Conservation (phyloP, 2,113 vertebrate species). For the Marmota flaviventris region DNA sequence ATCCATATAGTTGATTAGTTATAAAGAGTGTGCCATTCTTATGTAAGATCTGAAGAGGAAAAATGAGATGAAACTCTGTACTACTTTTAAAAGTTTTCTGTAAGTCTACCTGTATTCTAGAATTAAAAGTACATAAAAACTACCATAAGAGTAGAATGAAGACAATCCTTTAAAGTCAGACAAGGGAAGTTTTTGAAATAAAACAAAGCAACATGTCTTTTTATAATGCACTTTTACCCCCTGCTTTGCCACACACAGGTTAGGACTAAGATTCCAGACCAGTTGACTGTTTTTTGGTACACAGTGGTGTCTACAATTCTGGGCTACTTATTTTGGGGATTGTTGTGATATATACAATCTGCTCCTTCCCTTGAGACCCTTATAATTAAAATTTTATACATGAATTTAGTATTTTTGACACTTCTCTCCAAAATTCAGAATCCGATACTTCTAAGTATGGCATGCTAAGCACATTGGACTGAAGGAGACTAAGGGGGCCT, state of each 20-base stretch:
- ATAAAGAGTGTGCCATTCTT: background rate
- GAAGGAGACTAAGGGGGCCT: background rate
- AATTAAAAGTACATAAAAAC: background rate
- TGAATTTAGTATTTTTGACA: background rate
- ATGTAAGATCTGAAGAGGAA: background rate
- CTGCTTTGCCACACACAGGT: background rate
- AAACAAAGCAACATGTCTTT: background rate
- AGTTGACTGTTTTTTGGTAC: background rate
- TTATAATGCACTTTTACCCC: no score
- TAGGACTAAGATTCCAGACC: background rate
- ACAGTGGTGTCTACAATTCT: background rate
- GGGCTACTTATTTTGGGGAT: background rate
- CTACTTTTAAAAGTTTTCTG: background rate
- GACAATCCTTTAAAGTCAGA: background rate
- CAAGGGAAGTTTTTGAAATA: background rate
- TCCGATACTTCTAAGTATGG: background rate
- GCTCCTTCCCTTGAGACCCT: background rate
- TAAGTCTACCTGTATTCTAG: conserved; percentile 20
- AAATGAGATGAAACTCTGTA: background rate
- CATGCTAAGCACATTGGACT: background rate
- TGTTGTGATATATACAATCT: background rate
- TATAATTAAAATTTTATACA: background rate
- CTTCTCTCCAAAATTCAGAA: background rate
- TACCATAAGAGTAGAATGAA: background rate
- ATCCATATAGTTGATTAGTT: background rate